These are phyloP conservation scores for Drosophila chauvacae DNA, from an alignment of 1,140 invertebrate genomes.

Conservation along the genomic window DNA sequence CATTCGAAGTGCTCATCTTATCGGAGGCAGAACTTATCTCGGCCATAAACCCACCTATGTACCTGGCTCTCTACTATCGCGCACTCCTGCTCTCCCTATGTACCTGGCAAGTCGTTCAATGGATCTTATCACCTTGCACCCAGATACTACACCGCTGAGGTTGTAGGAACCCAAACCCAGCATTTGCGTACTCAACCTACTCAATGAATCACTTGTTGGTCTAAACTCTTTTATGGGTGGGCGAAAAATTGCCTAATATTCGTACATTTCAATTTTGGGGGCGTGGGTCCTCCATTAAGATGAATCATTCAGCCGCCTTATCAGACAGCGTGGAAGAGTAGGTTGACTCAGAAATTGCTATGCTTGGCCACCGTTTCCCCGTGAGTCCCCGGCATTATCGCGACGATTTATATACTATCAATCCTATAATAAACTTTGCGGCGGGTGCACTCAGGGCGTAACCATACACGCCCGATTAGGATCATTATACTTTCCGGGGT, in stretches of 20 bases:
- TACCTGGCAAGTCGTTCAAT: slow-evolving; percentile 47
- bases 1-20: slow-evolving; percentile 45
- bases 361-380: background rate
- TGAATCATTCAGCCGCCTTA: slow-evolving; percentile 32
- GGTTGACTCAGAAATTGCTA: slow-evolving; percentile 17
- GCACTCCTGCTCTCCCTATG: slow-evolving; percentile 15
- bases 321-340: slow-evolving; percentile 4
- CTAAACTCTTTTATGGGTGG: background rate
- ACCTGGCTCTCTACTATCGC: slow-evolving; percentile 15
- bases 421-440: slow-evolving; percentile 18
- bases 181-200: slow-evolving; percentile 25
- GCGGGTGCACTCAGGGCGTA: slow-evolving; percentile 7
- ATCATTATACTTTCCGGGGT: slow-evolving; percentile 16
- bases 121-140: slow-evolving; percentile 66
- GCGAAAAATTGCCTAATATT: background rate
- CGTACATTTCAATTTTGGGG: background rate
- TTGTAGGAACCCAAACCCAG: slow-evolving; percentile 8
- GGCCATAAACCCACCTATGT: slow-evolving; percentile 26
- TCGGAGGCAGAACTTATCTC: slow-evolving; percentile 52
- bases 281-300: slow-evolving; percentile 7
- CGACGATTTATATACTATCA: slow-evolving; percentile 29
- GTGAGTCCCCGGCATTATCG: slow-evolving; percentile 63
- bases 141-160: slow-evolving; percentile 21
- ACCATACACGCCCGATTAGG: slow-evolving; percentile 19
- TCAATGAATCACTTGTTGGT: slow-evolving; percentile 24